Conservation (phyloP, 2,888 invertebrate genomes). For the Ornithoptera alexandrae region DNA sequence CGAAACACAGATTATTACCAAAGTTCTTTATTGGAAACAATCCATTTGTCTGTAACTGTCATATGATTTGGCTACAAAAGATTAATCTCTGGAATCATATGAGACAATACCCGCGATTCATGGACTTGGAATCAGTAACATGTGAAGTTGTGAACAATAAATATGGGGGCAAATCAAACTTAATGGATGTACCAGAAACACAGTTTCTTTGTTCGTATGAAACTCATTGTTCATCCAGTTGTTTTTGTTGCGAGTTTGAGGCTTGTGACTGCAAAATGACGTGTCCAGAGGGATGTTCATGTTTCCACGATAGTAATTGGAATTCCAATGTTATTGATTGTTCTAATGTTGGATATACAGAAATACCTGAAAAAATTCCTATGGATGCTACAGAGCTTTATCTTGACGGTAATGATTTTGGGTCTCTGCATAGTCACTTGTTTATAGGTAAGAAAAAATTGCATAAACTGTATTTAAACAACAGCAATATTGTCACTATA, state of each 20-base stretch:
- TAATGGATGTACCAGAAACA: constrained; percentile 84
- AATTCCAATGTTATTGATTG: constrained; percentile 91
- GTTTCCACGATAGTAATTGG: constrained; percentile 92
- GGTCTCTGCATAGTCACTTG: constrained; percentile 86
- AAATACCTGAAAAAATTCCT: constrained; percentile 88
- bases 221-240: constrained; percentile 89
- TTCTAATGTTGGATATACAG: constrained; percentile 85
- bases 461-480: constrained; percentile 87
- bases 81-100: constrained; percentile 87
- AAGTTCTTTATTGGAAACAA: constrained; percentile 90
- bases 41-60: constrained; percentile 92
- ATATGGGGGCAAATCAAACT: constrained; percentile 82
- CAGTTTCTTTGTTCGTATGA: constrained; percentile 91
- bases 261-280: constrained; percentile 95
- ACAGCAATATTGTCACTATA: constrained; percentile 85
- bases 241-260: constrained; percentile 93
- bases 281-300: constrained; percentile 90
- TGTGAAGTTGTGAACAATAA: constrained; percentile 86
- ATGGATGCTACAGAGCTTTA: constrained; percentile 94
- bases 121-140: constrained; percentile 87
- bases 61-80: constrained; percentile 91
- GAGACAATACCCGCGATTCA: constrained; percentile 87
- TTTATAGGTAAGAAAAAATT: constrained; percentile 92
- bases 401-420: constrained; percentile 89
- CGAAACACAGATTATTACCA: constrained; percentile 84